phyloP scores from a whole-genome alignment of 2,113 vertebrate genomes.

The Halichoeres trimaculatus region DNA sequence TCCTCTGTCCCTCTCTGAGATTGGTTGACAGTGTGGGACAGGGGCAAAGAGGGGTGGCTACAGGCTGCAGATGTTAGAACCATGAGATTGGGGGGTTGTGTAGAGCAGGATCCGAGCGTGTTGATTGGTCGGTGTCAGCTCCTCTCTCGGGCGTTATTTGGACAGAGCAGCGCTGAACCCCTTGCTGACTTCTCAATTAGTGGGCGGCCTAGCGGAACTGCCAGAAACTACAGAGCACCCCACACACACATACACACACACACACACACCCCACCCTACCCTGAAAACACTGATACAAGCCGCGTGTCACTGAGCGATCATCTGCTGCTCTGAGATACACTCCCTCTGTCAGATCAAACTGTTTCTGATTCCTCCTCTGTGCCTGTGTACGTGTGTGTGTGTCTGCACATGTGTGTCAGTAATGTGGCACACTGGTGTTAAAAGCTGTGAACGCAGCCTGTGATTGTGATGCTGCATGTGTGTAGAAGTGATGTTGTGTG shows the following conservation, averaged over 20 bases:
- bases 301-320: too few species aligned
- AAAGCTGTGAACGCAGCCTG: slow-evolving; percentile 83
- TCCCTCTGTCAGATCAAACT: too few species aligned
- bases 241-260: background rate
- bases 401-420: slow-evolving; percentile 39
- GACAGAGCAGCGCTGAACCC: slow-evolving; percentile 83
- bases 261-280: too few species aligned
- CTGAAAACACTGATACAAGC: too few species aligned
- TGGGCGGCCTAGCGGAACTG: slow-evolving; percentile 88
- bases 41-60: too few species aligned
- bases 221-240: slow-evolving; percentile 82
- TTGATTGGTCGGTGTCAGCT: slow-evolving; percentile 88
- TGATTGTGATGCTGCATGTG: slow-evolving; percentile 40
- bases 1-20: too few species aligned
- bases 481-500: too few species aligned
- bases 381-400: too few species aligned
- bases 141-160: slow-evolving; percentile 87
- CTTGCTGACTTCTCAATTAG: slow-evolving; percentile 91
- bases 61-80: slow-evolving; percentile 43
- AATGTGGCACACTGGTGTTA: slow-evolving; percentile 78
- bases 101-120: slow-evolving; percentile 85
- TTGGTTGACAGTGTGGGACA: too few species aligned
- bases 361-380: too few species aligned
- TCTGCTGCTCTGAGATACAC: too few species aligned
- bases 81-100: slow-evolving; percentile 80